These are phyloP conservation scores for Asobara japonica DNA, from an alignment of 1,140 invertebrate genomes.

Conservation along the genomic window DNA sequence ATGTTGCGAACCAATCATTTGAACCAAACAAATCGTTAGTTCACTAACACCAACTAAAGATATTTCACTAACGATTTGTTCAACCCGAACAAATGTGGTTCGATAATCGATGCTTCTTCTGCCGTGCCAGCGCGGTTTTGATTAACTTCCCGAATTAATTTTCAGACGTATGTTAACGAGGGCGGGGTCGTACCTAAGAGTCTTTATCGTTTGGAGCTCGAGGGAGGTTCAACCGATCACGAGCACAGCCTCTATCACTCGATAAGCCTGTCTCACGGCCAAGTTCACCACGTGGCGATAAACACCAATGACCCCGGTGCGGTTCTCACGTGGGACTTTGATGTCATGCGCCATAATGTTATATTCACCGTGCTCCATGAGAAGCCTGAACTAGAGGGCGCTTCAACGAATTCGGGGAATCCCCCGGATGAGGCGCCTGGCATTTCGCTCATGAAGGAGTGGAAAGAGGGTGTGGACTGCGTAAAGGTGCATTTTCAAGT, in stretches of 20 bases:
- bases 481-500: too few relatives aligned
- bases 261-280: conserved; percentile 68
- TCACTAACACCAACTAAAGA: too few relatives aligned
- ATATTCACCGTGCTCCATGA: conserved; percentile 82
- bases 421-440: background rate
- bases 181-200: conserved; percentile 91
- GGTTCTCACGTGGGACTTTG: conserved; percentile 97
- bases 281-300: conserved; percentile 87
- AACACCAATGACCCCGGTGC: conserved; percentile 84
- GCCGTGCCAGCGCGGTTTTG: too few relatives aligned
- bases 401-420: background rate
- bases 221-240: conserved; percentile 69
- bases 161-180: conserved; percentile 83
- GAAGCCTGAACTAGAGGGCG: background rate
- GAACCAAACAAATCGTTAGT: too few relatives aligned
- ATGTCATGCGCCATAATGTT: conserved; percentile 90
- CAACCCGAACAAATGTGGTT: background rate
- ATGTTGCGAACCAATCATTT: too few relatives aligned
- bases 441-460: conserved; percentile 70
- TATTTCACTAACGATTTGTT: background rate
- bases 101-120: too few relatives aligned
- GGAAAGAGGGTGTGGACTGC: conserved; percentile 84
- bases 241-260: conserved; percentile 69
- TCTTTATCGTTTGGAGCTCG: conserved; percentile 82
- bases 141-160: too few relatives aligned